Percentiles rank a stretch among this genome's conserved stretches.
Evolutionary conservation across 1,140 invertebrate species (phyloP).

Genomic region (Calephelis nemesis): DNA sequence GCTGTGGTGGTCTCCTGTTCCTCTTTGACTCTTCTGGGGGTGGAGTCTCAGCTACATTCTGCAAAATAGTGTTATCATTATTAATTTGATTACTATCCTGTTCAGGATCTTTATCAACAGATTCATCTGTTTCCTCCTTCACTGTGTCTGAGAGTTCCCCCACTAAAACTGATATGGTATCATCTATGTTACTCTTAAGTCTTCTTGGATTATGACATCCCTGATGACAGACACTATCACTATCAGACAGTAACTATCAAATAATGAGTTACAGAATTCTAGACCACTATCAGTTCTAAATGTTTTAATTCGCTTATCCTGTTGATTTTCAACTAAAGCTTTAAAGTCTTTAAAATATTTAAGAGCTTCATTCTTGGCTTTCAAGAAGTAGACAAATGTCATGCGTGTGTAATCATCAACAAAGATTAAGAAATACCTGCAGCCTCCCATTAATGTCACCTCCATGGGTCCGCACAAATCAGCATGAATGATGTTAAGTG

Average conservation of each 20-base stretch:
- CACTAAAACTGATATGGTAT: slow-evolving; percentile 22
- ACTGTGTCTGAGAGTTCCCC: slow-evolving; percentile 26
- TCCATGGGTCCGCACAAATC: slow-evolving; percentile 24
- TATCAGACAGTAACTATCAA: slow-evolving; percentile 27
- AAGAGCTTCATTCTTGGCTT: slow-evolving; percentile 28
- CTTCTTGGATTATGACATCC: slow-evolving; percentile 29
- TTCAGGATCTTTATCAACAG: slow-evolving; percentile 8
- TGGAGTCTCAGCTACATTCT: slow-evolving; percentile 6
- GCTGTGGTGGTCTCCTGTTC: slow-evolving; percentile 7
- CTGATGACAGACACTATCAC: slow-evolving; percentile 26
- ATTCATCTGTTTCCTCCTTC: slow-evolving; percentile 19
- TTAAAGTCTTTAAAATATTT: slow-evolving; percentile 33
- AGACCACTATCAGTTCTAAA: slow-evolving; percentile 31
- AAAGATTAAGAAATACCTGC: slow-evolving; percentile 31
- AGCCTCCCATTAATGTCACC: slow-evolving; percentile 25
- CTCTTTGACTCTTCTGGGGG: slow-evolving; percentile 9
- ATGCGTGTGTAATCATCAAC: slow-evolving; percentile 34
- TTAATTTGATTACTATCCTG: slow-evolving; percentile 10
- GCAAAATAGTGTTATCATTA: slow-evolving; percentile 12
- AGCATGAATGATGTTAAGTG: slow-evolving; percentile 16
- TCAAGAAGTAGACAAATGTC: slow-evolving; percentile 27
- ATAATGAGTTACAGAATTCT: slow-evolving; percentile 28
- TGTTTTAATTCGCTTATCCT: slow-evolving; percentile 27
- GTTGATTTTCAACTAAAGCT: slow-evolving; percentile 28
- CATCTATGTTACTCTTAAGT: slow-evolving; percentile 25